Conservation (phyloP, 2,113 vertebrate genomes). For the Eurypyga helias region DNA sequence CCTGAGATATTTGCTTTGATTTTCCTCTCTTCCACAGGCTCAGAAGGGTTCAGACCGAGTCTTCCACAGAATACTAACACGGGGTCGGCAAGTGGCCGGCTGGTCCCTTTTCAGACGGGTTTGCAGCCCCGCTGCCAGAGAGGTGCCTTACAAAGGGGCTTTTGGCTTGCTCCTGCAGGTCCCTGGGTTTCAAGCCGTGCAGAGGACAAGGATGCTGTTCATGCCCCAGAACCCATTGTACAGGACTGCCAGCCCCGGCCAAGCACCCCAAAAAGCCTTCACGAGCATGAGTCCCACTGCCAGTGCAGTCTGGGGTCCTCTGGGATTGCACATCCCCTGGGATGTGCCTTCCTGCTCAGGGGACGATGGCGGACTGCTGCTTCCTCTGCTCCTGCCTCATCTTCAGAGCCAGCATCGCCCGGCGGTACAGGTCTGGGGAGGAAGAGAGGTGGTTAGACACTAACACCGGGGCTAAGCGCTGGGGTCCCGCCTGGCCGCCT, state of each 20-base stretch:
- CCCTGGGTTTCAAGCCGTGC: neutral
- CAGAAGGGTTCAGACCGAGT: rapidly evolving
- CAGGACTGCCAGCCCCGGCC: neutral
- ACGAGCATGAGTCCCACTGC: rapidly evolving
- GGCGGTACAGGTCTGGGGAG: slow-evolving; percentile 84
- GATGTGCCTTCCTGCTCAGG: neutral
- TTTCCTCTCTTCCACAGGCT: neutral
- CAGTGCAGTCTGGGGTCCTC: neutral
- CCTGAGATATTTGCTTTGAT: neutral
- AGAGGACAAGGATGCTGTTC: neutral
- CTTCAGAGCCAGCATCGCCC: slow-evolving; percentile 87
- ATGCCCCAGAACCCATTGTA: rapidly evolving
- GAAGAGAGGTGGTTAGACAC: neutral
- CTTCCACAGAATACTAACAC: neutral
- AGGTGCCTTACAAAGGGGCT: neutral
- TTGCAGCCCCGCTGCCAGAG: neutral
- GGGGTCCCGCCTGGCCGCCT: rapidly evolving
- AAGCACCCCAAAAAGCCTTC: neutral
- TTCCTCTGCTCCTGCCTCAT: slow-evolving; percentile 81
- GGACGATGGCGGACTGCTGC: neutral
- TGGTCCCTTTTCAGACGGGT: neutral
- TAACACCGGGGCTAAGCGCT: neutral
- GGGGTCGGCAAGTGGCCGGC: neutral
- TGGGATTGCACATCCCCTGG: neutral
- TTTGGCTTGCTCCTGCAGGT: neutral